These are phyloP conservation scores for Boloria euphrosyne DNA, from an alignment of 2,888 invertebrate genomes.

Conservation along the genomic window DNA sequence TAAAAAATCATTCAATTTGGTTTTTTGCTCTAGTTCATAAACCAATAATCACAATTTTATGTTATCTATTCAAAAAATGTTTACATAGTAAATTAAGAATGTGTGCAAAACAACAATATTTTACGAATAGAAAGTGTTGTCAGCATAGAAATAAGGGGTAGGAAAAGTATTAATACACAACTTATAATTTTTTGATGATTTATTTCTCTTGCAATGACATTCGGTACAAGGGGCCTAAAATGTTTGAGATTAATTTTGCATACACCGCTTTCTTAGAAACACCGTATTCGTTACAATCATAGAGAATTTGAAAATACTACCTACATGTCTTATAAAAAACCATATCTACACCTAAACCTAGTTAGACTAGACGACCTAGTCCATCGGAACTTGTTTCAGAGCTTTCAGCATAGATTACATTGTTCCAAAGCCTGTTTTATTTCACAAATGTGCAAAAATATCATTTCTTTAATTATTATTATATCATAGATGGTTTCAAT, in stretches of 20 bases:
- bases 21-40: too few relatives aligned
- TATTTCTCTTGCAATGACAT: conserved; percentile 68
- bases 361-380: conserved; percentile 56
- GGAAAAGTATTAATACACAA: conserved; percentile 43
- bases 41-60: too few relatives aligned
- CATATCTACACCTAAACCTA: conserved; percentile 76
- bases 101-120: too few relatives aligned
- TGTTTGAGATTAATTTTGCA: conserved; percentile 64
- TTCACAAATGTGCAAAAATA: conserved; percentile 15
- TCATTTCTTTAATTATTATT: background rate
- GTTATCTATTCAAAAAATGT: too few relatives aligned
- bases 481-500: background rate
- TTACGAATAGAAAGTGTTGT: too few relatives aligned
- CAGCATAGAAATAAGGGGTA: background rate
- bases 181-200: conserved; percentile 53
- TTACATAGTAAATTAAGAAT: too few relatives aligned
- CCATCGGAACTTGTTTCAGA: conserved; percentile 62
- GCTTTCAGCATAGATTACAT: conserved; percentile 28
- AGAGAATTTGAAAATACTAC: conserved; percentile 76
- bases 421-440: conserved; percentile 32
- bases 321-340: conserved; percentile 76
- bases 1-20: too few relatives aligned
- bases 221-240: conserved; percentile 69
- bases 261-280: conserved; percentile 62
- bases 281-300: conserved; percentile 53